Percentiles rank a stretch among this genome's conserved stretches.
Conservation (phyloP, 2,113 vertebrate species). For the Cyprinodon variegatus region DNA sequence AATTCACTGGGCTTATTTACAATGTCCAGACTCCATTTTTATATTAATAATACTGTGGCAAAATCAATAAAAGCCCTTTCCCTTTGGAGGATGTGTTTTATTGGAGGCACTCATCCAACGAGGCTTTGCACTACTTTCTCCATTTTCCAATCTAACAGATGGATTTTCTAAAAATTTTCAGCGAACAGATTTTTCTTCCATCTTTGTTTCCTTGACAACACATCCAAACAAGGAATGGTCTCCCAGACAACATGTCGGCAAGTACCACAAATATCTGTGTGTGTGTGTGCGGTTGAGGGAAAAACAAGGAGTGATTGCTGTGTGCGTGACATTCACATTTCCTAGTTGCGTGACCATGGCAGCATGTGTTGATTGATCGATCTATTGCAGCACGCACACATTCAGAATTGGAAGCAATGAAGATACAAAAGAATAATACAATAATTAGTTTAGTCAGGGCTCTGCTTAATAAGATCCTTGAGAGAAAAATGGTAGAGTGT, state of each 20-base stretch:
- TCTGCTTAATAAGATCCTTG: slow-evolving; percentile 22
- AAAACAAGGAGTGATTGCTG: slow-evolving; percentile 19
- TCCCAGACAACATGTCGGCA: slow-evolving; percentile 80
- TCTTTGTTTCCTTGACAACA: slow-evolving; percentile 83
- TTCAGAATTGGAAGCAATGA: slow-evolving; percentile 2
- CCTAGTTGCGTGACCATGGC: neutral
- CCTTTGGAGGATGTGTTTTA: slow-evolving; percentile 58
- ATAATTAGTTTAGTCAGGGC: slow-evolving; percentile 51
- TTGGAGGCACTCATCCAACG: slow-evolving; percentile 58
- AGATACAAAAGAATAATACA: slow-evolving; percentile 42
- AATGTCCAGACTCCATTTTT: slow-evolving; percentile 48
- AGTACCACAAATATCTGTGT: slow-evolving; percentile 61
- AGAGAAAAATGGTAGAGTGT: slow-evolving; percentile 11
- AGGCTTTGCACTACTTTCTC: slow-evolving; percentile 44
- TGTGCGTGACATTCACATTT: slow-evolving; percentile 10
- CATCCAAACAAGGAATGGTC: slow-evolving; percentile 82
- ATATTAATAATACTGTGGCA: slow-evolving; percentile 63
- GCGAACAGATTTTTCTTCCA: slow-evolving; percentile 60
- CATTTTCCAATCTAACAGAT: slow-evolving; percentile 72
- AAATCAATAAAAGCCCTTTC: slow-evolving; percentile 62
- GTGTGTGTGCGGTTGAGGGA: slow-evolving; percentile 37
- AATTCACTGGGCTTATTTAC: slow-evolving; percentile 60
- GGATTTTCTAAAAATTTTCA: slow-evolving; percentile 77
- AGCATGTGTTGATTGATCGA: slow-evolving; percentile 37
- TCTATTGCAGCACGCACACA: slow-evolving; percentile 18